Conservation (phyloP, 2,797 vertebrate genomes). For the Diceros bicornis region DNA sequence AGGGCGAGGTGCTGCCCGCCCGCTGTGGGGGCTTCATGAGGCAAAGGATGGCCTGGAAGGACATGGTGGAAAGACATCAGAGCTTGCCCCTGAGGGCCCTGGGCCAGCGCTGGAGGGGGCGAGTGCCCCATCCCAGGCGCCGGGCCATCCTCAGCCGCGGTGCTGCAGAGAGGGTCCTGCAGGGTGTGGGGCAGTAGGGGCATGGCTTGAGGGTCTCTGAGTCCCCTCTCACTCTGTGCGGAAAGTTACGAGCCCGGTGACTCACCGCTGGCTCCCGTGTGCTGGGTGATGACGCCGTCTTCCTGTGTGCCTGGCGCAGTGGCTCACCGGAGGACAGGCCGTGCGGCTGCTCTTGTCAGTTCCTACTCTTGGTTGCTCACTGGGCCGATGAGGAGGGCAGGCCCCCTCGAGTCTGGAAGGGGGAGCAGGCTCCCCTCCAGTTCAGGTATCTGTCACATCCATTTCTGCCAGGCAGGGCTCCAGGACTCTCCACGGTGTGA, state of each 20-base stretch:
- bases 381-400: background rate
- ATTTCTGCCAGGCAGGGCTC: background rate
- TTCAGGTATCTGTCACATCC: background rate
- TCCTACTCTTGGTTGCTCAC: background rate
- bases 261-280: background rate
- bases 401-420: background rate
- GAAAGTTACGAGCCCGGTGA: constrained; percentile 29
- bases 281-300: background rate
- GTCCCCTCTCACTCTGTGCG: background rate
- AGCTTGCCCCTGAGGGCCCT: background rate
- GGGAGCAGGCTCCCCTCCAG: background rate
- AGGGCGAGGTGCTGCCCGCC: background rate
- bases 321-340: background rate
- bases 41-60: background rate
- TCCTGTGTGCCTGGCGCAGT: background rate
- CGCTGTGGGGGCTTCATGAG: background rate
- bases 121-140: background rate
- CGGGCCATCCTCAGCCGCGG: accelerated
- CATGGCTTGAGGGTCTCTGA: background rate
- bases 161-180: background rate
- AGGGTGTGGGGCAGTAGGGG: background rate
- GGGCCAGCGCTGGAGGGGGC: background rate
- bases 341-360: background rate
- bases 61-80: background rate
- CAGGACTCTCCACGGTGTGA: background rate